Evolutionary conservation across 2,113 vertebrate species (phyloP).

Genomic region (Poeciliopsis prolifica): DNA sequence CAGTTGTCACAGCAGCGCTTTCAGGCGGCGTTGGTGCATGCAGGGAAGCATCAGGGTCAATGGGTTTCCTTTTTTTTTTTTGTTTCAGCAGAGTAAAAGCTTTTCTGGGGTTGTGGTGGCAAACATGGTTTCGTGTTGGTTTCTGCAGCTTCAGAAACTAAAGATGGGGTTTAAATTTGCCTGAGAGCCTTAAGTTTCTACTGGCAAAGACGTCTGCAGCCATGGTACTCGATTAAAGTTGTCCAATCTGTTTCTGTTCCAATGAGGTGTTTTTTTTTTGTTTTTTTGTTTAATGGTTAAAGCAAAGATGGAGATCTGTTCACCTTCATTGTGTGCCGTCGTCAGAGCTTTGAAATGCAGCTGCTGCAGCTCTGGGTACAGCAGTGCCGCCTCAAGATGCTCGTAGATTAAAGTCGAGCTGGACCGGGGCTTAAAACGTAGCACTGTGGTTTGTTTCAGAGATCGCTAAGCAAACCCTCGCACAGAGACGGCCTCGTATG

Average conservation of each 20-base stretch:
- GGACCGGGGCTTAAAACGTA: no score
- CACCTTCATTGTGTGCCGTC: constrained; percentile 3
- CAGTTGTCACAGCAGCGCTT: constrained; percentile 10
- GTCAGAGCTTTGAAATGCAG: constrained; percentile 11
- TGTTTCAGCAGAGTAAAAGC: constrained; percentile 1
- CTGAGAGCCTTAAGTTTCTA: constrained; percentile 21
- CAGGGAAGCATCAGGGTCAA: not conserved
- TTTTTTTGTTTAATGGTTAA: no score
- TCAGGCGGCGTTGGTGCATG: not conserved
- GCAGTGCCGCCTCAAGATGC: no score
- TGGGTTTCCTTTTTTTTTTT: not conserved
- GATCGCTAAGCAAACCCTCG: not conserved
- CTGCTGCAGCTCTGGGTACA: not conserved
- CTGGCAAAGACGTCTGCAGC: not conserved
- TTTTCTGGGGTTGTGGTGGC: constrained; percentile 27
- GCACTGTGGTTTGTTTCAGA: not conserved
- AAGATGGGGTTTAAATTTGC: constrained; percentile 24
- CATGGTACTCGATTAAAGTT: no score
- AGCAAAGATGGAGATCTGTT: constrained; percentile 1
- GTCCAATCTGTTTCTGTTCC: no score
- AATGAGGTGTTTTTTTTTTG: no score
- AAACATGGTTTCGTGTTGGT: constrained; percentile 49
- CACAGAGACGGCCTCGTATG: not conserved
- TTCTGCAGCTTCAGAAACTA: constrained; percentile 15
- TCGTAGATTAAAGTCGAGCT: not conserved